Evolutionary conservation across 2,888 invertebrate species (phyloP), one percentile per base, ranked within the genome.

Genomic region (Sympetrum striolatum): DNA sequence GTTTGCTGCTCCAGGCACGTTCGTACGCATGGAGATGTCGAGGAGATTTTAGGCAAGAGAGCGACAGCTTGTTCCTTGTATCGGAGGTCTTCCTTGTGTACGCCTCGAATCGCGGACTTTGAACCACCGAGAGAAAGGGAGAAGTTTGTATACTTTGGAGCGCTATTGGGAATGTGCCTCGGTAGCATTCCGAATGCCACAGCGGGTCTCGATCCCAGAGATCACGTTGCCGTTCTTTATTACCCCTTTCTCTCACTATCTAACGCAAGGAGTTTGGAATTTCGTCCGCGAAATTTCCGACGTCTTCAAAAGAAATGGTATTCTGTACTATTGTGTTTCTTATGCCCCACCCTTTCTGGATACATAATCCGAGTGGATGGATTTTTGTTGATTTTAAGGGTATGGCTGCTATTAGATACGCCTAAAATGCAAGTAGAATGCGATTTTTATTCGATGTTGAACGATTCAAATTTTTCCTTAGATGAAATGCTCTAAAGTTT

Each of bases 101-200:
- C 25, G 22, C 64, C 64, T n/a, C 31, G 25, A 31, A 14, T 25
- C 5, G 25, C 60, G 86, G 86, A 86, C 86, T 86, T 86, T 86
- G 86, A 64, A 22, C 58, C 86, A 14, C n/a, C 18, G 8, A 25
- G 12, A 64, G 58, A 64, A 64, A 60, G 64, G 86, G 8, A 14
- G 15, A 31, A 37, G 58, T 86, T 82, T 53, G 86, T 37, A 60
- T 86, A 60, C 58, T 86, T 86, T 86, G 37, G 60, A 35, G 35
- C 18, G 37, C 60, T 3, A 60, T 22, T 37, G 18, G 60, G 86
- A 86, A 86, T 86, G 25, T 86, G 86, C 60, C n/a, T 58, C n/a
- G 86, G 86, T 86, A 60, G 86, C 86, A 86, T 86, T 86, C 86
- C 86, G 60, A 86, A 86, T 37, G 58, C 53, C 48, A 31, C 25